These are phyloP conservation scores for Notodromas monacha DNA, from an alignment of 2,888 invertebrate genomes.

Conservation along the genomic window DNA sequence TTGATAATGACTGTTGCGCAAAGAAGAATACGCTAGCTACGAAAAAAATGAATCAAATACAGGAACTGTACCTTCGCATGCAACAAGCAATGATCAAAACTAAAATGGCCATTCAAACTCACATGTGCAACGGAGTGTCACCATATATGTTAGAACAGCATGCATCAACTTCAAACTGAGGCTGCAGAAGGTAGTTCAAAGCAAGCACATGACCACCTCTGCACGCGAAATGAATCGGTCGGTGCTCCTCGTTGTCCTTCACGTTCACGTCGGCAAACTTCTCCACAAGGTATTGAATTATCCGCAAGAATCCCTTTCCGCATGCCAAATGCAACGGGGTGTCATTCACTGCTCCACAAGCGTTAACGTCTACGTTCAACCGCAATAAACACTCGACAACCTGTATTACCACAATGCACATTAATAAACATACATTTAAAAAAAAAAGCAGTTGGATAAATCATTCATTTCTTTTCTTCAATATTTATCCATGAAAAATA, in stretches of 20 bases:
- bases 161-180: slow-evolving; percentile 13
- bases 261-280: slow-evolving; percentile 16
- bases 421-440: too few relatives aligned
- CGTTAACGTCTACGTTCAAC: slow-evolving; percentile 16
- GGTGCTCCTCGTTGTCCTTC: slow-evolving; percentile 18
- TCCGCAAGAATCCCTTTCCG: slow-evolving; percentile 15
- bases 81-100: too few relatives aligned
- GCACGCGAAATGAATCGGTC: slow-evolving; percentile 18
- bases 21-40: too few relatives aligned
- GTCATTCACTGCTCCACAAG: slow-evolving; percentile 17
- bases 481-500: too few relatives aligned
- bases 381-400: slow-evolving; percentile 15
- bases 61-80: background rate
- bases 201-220: slow-evolving; percentile 17
- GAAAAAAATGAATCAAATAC: slow-evolving; percentile 5
- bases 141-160: slow-evolving; percentile 17
- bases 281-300: slow-evolving; percentile 16
- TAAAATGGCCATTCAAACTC: slow-evolving; percentile 10
- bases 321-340: slow-evolving; percentile 18
- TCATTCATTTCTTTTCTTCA: too few relatives aligned
- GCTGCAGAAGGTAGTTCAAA: slow-evolving; percentile 15
- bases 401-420: slow-evolving; percentile 11
- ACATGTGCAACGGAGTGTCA: slow-evolving; percentile 18
- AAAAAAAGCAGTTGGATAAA: too few relatives aligned
- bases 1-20: too few relatives aligned